A percentile compares a stretch with the other conserved stretches of the same genome.
Evolutionary conservation across 2,113 vertebrate genomes (phyloP).

Genomic region (Ptilonorhynchus violaceus): DNA sequence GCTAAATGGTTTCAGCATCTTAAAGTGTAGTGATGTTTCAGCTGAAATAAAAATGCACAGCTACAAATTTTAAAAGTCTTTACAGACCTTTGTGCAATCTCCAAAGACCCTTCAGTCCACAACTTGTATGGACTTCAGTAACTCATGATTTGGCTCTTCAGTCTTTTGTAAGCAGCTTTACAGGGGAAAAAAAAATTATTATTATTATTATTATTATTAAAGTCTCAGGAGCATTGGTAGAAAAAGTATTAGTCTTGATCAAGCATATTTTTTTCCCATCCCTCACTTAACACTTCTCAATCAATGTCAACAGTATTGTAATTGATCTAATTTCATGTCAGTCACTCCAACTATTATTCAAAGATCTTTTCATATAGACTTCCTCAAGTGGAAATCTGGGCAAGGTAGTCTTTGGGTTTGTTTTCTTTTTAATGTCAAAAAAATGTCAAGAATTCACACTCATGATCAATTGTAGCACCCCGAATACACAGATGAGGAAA

Average conservation of each 20-base stretch:
- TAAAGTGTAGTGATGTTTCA: neutral
- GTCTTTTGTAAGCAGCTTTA: neutral
- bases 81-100: neutral
- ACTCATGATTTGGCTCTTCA: neutral
- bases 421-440: neutral
- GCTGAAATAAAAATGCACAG: neutral
- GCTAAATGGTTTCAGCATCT: neutral
- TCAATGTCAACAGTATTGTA: neutral
- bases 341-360: neutral
- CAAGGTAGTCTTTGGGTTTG: neutral
- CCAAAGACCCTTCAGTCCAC: neutral
- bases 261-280: neutral
- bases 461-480: neutral
- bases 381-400: neutral
- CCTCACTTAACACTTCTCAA: neutral
- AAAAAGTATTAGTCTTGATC: slow-evolving; percentile 11
- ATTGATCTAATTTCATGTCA: neutral
- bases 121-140: neutral
- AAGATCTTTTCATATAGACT: neutral
- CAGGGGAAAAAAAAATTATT: neutral
- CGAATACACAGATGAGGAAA: neutral
- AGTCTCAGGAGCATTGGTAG: neutral
- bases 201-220: neutral
- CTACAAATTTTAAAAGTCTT: neutral
- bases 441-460: neutral